Conservation (phyloP, 2,888 invertebrate genomes). For the Drosophila infuscata region DNA sequence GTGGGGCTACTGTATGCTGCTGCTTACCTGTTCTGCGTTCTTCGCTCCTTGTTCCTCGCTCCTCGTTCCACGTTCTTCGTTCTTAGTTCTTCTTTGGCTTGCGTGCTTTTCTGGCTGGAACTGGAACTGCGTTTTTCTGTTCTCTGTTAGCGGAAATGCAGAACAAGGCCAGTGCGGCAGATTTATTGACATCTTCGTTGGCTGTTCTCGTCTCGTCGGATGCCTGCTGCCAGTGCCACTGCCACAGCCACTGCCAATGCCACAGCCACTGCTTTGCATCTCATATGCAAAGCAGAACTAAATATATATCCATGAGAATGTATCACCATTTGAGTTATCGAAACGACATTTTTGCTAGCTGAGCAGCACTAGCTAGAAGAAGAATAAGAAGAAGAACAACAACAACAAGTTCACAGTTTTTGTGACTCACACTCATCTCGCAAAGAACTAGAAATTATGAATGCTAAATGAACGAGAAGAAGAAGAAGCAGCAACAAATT, state of each 20-base stretch:
- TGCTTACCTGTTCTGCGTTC: constrained; percentile 39
- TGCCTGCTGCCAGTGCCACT: constrained; percentile 22
- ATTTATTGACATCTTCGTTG: constrained; percentile 83
- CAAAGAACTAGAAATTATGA: constrained; percentile 76
- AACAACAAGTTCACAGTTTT: neutral
- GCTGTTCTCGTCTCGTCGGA: constrained; percentile 14
- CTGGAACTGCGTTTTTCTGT: constrained; percentile 46
- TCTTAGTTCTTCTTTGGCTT: constrained; percentile 30
- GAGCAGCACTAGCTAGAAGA: neutral
- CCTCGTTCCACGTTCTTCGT: constrained; percentile 13
- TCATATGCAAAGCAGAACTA: constrained; percentile 56
- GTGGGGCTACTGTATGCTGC: constrained; percentile 79
- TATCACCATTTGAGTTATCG: constrained; percentile 68
- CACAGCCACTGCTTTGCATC: constrained; percentile 68
- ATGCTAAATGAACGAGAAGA: constrained; percentile 56
- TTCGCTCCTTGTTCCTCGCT: constrained; percentile 19
- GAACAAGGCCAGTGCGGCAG: constrained; percentile 82
- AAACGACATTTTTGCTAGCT: constrained; percentile 20
- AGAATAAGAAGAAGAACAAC: neutral
- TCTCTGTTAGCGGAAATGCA: constrained; percentile 80
- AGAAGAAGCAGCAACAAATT: constrained; percentile 1
- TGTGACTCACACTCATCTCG: constrained; percentile 21
- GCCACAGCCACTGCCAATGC: constrained; percentile 36
- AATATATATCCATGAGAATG: constrained; percentile 51
- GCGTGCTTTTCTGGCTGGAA: constrained; percentile 61